A percentile compares a stretch with the other conserved stretches of the same genome.
These are phyloP conservation scores for Aurelia coerulea DNA, from an alignment of 30 jellyfish, hydroid and myxozoan species.

Conservation along the genomic window DNA sequence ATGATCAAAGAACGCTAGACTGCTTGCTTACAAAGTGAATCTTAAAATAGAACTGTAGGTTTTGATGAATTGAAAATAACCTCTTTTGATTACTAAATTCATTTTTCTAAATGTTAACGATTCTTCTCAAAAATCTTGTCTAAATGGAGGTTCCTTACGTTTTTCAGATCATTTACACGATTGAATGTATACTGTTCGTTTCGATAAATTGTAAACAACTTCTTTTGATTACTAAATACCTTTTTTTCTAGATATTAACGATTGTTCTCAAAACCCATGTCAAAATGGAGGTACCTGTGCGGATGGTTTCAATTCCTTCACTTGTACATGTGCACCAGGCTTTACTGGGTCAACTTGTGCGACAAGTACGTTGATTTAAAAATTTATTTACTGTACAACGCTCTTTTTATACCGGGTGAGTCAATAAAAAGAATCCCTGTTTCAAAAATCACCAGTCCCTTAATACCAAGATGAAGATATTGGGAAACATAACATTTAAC, in stretches of 20 bases:
- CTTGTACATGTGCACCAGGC: too few species aligned
- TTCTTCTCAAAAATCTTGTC: slow-evolving; percentile 7
- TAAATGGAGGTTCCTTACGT: slow-evolving; percentile 11
- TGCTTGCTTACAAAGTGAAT: too few species aligned
- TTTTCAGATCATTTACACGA: not conserved
- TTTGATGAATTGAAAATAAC: not conserved
- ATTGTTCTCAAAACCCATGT: not conserved
- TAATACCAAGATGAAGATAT: slow-evolving; percentile 6
- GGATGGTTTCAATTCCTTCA: too few species aligned
- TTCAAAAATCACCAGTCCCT: too few species aligned
- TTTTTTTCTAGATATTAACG: not conserved
- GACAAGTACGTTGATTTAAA: too few species aligned
- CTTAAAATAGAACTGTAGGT: not conserved
- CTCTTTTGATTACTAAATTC: not conserved
- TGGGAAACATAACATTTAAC: not conserved
- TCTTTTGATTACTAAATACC: not conserved
- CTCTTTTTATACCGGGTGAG: too few species aligned
- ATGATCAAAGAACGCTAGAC: too few species aligned
- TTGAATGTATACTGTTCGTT: not conserved
- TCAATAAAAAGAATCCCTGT: not conserved
- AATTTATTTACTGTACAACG: too few species aligned
- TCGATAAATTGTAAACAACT: not conserved
- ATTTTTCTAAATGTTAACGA: too few species aligned
- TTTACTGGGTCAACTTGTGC: too few species aligned
- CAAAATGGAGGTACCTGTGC: too few species aligned